Conservation (phyloP, 2,797 vertebrate genomes). For the Petrocephalus schoutedeni region DNA sequence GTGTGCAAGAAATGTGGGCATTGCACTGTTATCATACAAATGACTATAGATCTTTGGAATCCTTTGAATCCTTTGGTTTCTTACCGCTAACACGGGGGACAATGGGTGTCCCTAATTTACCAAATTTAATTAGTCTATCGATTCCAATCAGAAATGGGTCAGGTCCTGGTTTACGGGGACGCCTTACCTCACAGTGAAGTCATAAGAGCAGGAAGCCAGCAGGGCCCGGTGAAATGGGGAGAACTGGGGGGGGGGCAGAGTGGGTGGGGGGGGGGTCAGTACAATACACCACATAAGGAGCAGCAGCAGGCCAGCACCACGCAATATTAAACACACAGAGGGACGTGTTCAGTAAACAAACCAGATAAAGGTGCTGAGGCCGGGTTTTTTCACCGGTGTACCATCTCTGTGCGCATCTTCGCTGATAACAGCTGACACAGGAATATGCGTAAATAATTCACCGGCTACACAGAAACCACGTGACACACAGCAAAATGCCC, state of each 20-base stretch:
- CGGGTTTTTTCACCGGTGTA: not conserved
- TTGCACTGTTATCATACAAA: not conserved
- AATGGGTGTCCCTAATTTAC: not conserved
- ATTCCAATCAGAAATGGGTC: not conserved
- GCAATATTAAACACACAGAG: not conserved
- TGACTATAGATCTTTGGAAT: not conserved
- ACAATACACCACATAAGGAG: not conserved
- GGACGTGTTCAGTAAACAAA: not conserved
- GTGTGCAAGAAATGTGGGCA: not conserved
- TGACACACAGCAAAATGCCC: not conserved
- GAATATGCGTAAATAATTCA: not conserved
- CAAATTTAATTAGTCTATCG: not conserved
- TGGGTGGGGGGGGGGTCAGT: not conserved
- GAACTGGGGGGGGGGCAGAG: slow-evolving; percentile 65
- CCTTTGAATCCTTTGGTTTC: not conserved
- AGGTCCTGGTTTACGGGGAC: not conserved
- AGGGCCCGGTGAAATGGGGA: slow-evolving; percentile 75
- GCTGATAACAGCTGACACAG: not conserved
- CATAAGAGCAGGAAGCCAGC: slow-evolving; percentile 89
- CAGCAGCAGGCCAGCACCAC: not conserved
- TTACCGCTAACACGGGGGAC: not conserved
- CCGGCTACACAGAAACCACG: not conserved
- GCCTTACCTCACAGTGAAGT: slow-evolving; percentile 89
- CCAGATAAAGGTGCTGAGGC: not conserved
- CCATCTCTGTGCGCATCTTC: not conserved